Evolutionary conservation across 2,797 vertebrate species (phyloP), one percentile per base, ranked within the genome.

Genomic region (Kryptolebias ocellatus): DNA sequence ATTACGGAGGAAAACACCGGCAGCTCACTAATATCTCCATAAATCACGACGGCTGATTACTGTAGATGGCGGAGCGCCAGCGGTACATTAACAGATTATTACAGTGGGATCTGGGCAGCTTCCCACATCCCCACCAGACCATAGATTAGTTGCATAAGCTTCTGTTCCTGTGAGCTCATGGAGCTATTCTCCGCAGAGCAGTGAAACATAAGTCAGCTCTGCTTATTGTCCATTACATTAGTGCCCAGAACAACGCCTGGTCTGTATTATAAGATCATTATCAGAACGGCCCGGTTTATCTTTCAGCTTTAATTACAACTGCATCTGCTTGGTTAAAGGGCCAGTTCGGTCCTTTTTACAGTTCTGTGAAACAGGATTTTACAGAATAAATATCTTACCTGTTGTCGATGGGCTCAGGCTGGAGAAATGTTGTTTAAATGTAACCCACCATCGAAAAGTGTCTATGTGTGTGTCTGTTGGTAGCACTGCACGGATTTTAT

Each of bases 11-110:
- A 67, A 78, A 84, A 84, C 73, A 81, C 74, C 67, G 47, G 56
- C 27, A 45, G 72, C 50, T 81, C 78, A 74, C 74, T 78, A 78
- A 81, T 80, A 80, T 76, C 64, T 60, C 60, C 84, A 90, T 83
- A 82, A 87, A 89, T 88, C 87, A 70, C 42, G 66, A 77, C 2
- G 70, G 72, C 70, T 86, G 87, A 86, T 84, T 77, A 82, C 63
- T 79, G 76, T 53, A 52, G 78, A 74, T 85, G 86, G 85, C 84
- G 64, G 53, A 3, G 66, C 1, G 77, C 86, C 90, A 87, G 42
- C 72, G 56, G 65, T 79, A 83, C 85, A 87, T 87, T 84, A 88
- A 81, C 72, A 84, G 87, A 88, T 90, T 90, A 84, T 81, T 85
- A 77, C 71, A 64, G 64, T 53, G 60, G 51, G 58, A 60, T 61